A percentile compares a stretch with the other conserved stretches of the same genome.
phyloP scores from a whole-genome alignment of 2,797 vertebrate species.

The Enteromius treurensis region DNA sequence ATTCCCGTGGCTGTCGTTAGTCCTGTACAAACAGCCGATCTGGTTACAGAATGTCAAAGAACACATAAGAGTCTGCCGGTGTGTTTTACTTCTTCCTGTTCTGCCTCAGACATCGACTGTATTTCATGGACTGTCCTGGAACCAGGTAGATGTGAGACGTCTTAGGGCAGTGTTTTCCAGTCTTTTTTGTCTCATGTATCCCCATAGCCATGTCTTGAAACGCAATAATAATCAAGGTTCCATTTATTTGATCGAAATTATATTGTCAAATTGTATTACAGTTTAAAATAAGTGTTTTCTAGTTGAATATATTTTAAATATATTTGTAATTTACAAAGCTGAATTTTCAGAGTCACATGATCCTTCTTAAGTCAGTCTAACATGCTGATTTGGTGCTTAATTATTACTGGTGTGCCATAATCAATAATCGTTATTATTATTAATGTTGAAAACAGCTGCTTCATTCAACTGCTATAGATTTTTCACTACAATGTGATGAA shows the following conservation, averaged over 20 bases:
- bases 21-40: constrained; percentile 39
- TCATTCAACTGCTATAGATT: neutral
- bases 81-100: constrained; percentile 65
- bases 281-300: neutral
- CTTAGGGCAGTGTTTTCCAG: neutral
- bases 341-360: neutral
- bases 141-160: constrained; percentile 28
- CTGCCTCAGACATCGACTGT: constrained; percentile 53
- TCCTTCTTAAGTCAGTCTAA: neutral
- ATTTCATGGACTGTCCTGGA: constrained; percentile 54
- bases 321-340: neutral
- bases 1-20: constrained; percentile 24
- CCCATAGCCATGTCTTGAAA: neutral
- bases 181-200: neutral
- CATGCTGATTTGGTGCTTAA: neutral
- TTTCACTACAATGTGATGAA: neutral
- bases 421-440: neutral
- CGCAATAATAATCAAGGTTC: neutral
- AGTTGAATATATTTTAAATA: neutral
- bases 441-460: neutral
- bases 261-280: neutral
- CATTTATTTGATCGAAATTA: neutral
- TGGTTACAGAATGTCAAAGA: constrained; percentile 39
- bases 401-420: neutral
- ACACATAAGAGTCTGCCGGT: constrained; percentile 54